Conservation (phyloP, 2,888 invertebrate genomes). For the Helleia helle region DNA sequence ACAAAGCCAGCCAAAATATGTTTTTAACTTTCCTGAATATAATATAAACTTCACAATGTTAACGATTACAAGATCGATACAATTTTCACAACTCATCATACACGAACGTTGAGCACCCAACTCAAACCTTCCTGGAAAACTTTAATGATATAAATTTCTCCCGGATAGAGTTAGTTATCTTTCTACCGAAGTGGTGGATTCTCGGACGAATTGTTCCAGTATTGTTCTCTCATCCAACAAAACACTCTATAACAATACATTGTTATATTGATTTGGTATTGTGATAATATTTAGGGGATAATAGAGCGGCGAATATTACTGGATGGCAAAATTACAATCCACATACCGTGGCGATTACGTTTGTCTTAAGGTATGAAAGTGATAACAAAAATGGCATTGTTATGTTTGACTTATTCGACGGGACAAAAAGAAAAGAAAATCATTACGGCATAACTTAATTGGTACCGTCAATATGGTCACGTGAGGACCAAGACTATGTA, state of each 20-base stretch:
- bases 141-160: constrained; percentile 19
- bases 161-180: constrained; percentile 19
- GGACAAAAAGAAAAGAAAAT: too few species aligned
- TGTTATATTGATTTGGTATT: constrained; percentile 20
- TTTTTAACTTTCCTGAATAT: too few species aligned
- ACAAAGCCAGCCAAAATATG: too few species aligned
- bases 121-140: constrained; percentile 11
- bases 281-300: constrained; percentile 1
- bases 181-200: constrained; percentile 18
- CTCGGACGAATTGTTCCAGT: constrained; percentile 19
- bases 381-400: too few species aligned
- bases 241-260: constrained; percentile 21
- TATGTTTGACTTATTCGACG: too few species aligned
- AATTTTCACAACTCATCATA: background rate
- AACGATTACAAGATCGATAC: background rate
- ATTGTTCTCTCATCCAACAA: constrained; percentile 21
- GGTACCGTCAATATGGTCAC: too few species aligned
- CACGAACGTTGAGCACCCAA: too few species aligned
- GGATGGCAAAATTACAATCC: background rate
- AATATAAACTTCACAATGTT: background rate
- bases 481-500: too few species aligned
- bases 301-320: background rate
- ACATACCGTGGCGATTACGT: background rate
- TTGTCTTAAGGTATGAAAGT: background rate
- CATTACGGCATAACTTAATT: too few species aligned